Base-by-base conservation (phyloP, 2,797 vertebrate genomes). In the Brachyrhaphis roseni region DNA sequence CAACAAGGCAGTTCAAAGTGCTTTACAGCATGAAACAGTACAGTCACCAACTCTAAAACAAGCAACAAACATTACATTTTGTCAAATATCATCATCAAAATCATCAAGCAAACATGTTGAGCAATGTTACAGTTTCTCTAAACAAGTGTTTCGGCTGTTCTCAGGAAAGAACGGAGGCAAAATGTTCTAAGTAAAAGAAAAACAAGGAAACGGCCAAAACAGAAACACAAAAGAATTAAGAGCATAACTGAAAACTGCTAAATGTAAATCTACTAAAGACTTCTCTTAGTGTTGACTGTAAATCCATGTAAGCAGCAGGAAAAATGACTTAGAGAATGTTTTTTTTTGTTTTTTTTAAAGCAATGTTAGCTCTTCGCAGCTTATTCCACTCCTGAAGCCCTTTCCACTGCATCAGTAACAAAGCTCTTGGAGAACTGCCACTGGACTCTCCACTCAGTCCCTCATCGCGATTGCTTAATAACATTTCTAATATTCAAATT, bases 401-500 rank as follows among this genome's bases (percentile, higher is more conserved):
- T 59, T 74, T 15, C 51, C 53, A 79, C 45, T 7, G 39, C 39
- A 76, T 73, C 51, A 6, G 62, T 70, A 81, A 79, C 72, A 80
- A 75, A 84, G 72, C 72, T 43, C 0, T 82, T 70, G 75, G 72
- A 82, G 55, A 74, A n/a, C 47, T 72, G 77, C 43, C 55, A 45
- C 62, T 71, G 49, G 72, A 64, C 55, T 55, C 74, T 84, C 81
- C 55, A 72, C 77, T 89, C 77, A 80, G 62, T 87, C 88, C 79
- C 72, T 62, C 78, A 82, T 80, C 82, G 68, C 78, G 80, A 90
- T 82, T 79, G 78, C 77, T 78, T 80, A 88, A 85, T 87, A 91
- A 90, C 87, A 84, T 87, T 82, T 90, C 81, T 73, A 75, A 81
- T 82, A 86, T 86, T 85, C 82, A 91, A 89, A 91, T 82, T 80